Base-by-base conservation (phyloP, 2,797 vertebrate genomes). In the Sebastes matsubarae region DNA sequence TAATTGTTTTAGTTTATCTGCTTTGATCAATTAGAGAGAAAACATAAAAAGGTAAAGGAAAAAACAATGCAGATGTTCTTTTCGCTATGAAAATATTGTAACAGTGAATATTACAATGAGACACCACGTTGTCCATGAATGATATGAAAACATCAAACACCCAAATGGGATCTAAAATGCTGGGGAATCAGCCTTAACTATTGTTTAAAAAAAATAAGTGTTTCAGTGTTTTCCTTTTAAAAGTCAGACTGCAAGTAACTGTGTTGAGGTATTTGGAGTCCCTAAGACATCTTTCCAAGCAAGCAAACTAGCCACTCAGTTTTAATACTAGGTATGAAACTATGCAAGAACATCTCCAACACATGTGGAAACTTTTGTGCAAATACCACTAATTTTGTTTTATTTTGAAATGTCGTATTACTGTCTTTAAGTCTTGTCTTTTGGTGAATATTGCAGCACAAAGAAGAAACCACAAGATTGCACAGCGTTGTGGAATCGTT, bases 311-410 rank as follows among this genome's bases (percentile, higher is more conserved):
- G 67, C 20, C 34, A 55, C 38, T 67, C 8, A 22, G n/a, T 59
- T 61, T 22, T 42, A 32, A 25, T 27, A 65, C 3, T 1, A 72
- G 36, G 20, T 52, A 34, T 42, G 30, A 46, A 63, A 50, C 34
- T 65, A 14, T 69, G 27, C 36, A 57, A 69, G 5, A 69, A 52
- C 38, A 6, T 54, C 14, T 29, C 5, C 27, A 52, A 20, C 25
- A 60, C 25, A 60, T 6, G 12, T 65, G 64, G 38, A 67, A 27
- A 24, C 36, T 8, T 60, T 22, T 54, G 58, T 55, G 38, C 29
- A 57, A 36, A 84, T 58, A 73, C 79, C 87, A 87, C 82, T 76
- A 59, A 10, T 58, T 69, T 54, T 69, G 22, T 81, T 13, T 1
- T 16, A 18, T 74, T 60, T 59, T 1, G 22, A 63, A 61, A 16